Base-by-base conservation (phyloP, 1,140 invertebrate species). In the Cherax destructor region DNA sequence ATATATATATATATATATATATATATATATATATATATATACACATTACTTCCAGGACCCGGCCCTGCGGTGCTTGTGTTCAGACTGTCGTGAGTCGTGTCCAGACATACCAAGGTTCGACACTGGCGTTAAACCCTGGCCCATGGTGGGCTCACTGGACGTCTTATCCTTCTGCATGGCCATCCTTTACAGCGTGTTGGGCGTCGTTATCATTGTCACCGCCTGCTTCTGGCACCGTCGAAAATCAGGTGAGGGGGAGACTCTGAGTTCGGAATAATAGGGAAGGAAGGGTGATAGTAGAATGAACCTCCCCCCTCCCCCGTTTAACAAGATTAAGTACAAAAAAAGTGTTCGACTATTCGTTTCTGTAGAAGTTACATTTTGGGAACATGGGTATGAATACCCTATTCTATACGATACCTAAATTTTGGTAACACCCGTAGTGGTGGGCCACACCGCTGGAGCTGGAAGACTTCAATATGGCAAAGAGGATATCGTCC, bases 101-200 rank as follows among this genome's bases (percentile, higher is more conserved):
- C 74, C 91, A 0, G 18, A 24, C 10, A n/a, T 80, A 3, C 80
- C 69, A 1, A 72, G 84, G 13, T 41, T 80, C n/a, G 24, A n/a
- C 10, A 52, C 76, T 3, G 69, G 24, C 69, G 2, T 65, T 10
- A 18, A 83, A 3, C 41, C 52, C 3, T 30, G 52, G 11, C 86
- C 77, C 9, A 77, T 69, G 79, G 69, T 92, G n/a, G 91, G 91
- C 52, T n/a, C 30, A n/a, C 56, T 92, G 13, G 65, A 81, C 7
- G 85, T 77, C 21, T 18, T 92, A 5, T 24, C 86, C 21, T 92
- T 92, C 80, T 61, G 83, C 79, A 59, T 92, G 4, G 88, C 88
- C 72, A 83, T 86, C 24, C 21, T 92, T 1, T 92, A 88, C 80
- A 65, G 80, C 49, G 49, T 61, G 13, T 49, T 84, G 18, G 76